phyloP scores from a whole-genome alignment of 2,888 invertebrate species.

The Aporophyla lueneburgensis region DNA sequence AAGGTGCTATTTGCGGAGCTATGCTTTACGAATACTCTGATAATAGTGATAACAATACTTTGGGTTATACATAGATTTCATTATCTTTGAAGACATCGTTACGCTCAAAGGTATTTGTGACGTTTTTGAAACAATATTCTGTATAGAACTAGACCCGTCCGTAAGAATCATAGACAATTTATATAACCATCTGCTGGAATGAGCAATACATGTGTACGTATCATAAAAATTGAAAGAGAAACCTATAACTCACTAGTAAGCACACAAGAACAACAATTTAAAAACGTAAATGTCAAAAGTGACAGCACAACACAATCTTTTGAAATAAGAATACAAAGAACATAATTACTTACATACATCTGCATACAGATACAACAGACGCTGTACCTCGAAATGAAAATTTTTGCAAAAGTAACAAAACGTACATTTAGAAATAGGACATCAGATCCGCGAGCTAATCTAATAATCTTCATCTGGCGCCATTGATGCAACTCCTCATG shows the following conservation, averaged over 20 bases:
- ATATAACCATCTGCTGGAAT: not conserved
- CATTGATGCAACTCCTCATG: slow-evolving; percentile 48
- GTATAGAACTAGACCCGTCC: not conserved
- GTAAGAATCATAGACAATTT: not conserved
- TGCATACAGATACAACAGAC: slow-evolving; percentile 17
- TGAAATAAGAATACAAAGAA: not conserved
- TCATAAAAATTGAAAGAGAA: not conserved
- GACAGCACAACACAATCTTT: too few species aligned
- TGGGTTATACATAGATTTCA: slow-evolving; percentile 11
- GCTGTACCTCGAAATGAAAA: slow-evolving; percentile 18
- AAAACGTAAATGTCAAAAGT: not conserved
- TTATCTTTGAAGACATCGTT: slow-evolving; percentile 38
- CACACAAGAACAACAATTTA: not conserved
- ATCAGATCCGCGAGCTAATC: slow-evolving; percentile 48
- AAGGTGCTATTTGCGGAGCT: slow-evolving; percentile 62
- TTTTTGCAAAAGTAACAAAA: slow-evolving; percentile 9
- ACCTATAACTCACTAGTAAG: not conserved
- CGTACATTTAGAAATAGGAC: slow-evolving; percentile 24
- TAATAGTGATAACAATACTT: slow-evolving; percentile 41
- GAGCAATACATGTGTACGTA: too few species aligned
- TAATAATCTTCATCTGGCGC: slow-evolving; percentile 54
- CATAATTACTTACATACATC: not conserved
- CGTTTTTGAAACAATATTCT: not conserved
- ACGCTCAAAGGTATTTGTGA: slow-evolving; percentile 11
- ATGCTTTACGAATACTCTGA: slow-evolving; percentile 59